Evolutionary conservation across 2,113 vertebrate species (phyloP).

Genomic region (Zapus hudsonius): DNA sequence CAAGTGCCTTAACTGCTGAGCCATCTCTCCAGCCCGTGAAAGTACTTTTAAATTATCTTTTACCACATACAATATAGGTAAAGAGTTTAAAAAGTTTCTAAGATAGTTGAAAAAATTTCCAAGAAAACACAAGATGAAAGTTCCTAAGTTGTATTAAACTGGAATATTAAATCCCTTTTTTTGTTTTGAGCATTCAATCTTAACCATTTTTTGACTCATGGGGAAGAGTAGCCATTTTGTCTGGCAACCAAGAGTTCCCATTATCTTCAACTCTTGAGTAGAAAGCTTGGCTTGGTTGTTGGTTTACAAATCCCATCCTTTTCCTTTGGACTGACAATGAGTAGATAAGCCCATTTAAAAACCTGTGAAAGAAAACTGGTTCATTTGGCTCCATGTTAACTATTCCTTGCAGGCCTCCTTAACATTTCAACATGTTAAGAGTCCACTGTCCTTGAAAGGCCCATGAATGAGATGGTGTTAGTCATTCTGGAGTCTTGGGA

Average conservation of each 20-base stretch:
- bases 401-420: background rate
- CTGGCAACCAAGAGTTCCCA: background rate
- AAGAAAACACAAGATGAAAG: background rate
- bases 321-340: background rate
- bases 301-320: background rate
- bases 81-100: background rate
- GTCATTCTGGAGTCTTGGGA: background rate
- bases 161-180: too few species aligned
- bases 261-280: background rate
- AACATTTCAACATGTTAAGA: background rate
- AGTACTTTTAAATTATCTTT: constrained; percentile 8
- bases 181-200: too few species aligned
- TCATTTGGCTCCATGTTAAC: background rate
- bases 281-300: constrained; percentile 14
- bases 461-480: background rate
- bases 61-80: background rate
- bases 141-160: background rate
- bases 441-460: background rate
- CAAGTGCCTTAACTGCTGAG: too few species aligned
- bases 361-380: background rate
- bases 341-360: constrained; percentile 11
- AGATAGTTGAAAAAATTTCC: background rate
- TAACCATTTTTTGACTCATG: background rate
- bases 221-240: background rate
- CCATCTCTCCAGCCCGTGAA: too few species aligned